A percentile compares a stretch with the other conserved stretches of the same genome.
phyloP scores from a whole-genome alignment of 1,140 invertebrate species.

The Caenorhabditis inopinata region DNA sequence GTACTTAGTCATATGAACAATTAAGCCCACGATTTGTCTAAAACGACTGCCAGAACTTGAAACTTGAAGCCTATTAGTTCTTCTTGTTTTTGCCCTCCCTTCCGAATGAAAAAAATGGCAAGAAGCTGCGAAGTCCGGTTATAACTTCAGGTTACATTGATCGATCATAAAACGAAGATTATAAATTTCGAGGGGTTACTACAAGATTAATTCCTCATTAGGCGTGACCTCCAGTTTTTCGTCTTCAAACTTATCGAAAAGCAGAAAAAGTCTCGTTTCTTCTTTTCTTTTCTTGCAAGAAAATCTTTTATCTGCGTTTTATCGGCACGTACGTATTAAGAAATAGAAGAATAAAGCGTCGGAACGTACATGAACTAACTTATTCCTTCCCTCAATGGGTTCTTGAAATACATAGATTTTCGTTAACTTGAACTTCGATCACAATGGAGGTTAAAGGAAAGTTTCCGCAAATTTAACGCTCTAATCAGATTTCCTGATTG shows the following conservation, averaged over 20 bases:
- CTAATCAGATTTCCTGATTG: conserved; percentile 5
- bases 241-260: background rate
- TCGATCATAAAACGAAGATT: conserved; percentile 7
- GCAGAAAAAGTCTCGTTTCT: background rate
- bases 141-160: conserved; percentile 8
- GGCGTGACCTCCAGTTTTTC: conserved; percentile 7
- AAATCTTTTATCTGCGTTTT: background rate
- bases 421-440: background rate
- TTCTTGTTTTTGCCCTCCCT: background rate
- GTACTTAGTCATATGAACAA: background rate
- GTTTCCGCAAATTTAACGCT: background rate
- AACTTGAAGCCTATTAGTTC: background rate
- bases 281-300: background rate
- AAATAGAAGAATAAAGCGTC: background rate
- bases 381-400: background rate
- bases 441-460: background rate
- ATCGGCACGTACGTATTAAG: background rate
- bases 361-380: background rate
- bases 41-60: conserved; percentile 23
- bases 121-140: background rate
- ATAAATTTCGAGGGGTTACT: background rate
- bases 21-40: background rate
- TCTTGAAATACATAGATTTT: background rate
- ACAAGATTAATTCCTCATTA: background rate
- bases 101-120: background rate